A percentile compares a stretch with the other conserved stretches of the same genome.
Conservation (phyloP, 2,113 vertebrate genomes). For the Prolemur simus region DNA sequence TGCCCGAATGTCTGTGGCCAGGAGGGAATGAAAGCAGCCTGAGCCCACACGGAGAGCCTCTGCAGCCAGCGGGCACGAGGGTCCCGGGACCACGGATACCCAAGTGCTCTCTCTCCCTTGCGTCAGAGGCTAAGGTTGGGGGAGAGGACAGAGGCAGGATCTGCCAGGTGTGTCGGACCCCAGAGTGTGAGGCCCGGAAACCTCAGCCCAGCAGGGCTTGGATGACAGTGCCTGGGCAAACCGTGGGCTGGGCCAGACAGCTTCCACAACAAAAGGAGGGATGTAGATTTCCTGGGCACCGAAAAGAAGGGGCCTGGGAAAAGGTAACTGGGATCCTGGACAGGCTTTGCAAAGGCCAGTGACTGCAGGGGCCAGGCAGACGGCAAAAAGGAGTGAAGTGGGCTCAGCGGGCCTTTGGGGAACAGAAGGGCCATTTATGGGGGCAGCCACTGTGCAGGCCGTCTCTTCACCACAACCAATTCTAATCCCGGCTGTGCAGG, state of each 20-base stretch:
- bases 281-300: not conserved
- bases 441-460: not conserved
- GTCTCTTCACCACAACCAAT: not conserved
- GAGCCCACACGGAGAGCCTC: not conserved
- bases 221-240: not conserved
- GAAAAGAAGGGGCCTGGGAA: not conserved
- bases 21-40: not conserved
- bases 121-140: not conserved
- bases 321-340: not conserved
- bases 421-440: not conserved
- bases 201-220: not conserved
- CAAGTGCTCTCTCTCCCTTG: not conserved
- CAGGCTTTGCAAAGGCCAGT: not conserved
- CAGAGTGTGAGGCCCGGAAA: not conserved
- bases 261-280: not conserved
- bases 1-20: conserved; percentile 85
- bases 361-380: not conserved
- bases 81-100: not conserved
- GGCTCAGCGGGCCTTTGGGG: not conserved
- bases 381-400: not conserved
- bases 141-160: accelerated
- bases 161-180: not conserved
- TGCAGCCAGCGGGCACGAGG: accelerated
- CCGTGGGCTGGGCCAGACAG: accelerated
- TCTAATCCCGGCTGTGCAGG: not conserved